phyloP scores from a whole-genome alignment of 2,113 vertebrate genomes.

The Montifringilla adamsi region DNA sequence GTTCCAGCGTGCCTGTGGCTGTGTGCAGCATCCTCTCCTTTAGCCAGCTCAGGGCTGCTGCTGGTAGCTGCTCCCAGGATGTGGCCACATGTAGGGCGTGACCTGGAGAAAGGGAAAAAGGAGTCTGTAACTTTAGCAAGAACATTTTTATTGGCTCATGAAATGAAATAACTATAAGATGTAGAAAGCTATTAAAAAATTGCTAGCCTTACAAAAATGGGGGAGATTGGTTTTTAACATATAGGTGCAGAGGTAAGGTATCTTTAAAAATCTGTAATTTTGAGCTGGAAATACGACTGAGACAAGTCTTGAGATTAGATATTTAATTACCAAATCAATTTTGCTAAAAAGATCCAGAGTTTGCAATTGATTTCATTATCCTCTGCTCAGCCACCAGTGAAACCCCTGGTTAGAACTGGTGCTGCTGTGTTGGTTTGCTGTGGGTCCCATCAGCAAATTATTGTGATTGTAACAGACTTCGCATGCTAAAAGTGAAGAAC shows the following conservation, averaged over 20 bases:
- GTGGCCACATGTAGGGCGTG: rapidly evolving
- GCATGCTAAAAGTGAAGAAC: not conserved
- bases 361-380: not conserved
- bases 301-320: not conserved
- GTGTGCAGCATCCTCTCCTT: not conserved
- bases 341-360: not conserved
- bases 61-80: not conserved
- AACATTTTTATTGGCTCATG: not conserved
- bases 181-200: not conserved
- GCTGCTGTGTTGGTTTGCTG: not conserved
- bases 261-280: not conserved
- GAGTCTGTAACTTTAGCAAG: not conserved
- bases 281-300: not conserved
- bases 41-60: not conserved
- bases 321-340: not conserved
- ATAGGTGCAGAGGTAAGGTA: not conserved
- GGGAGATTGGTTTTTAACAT: not conserved
- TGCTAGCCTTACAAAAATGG: not conserved
- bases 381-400: not conserved
- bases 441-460: not conserved
- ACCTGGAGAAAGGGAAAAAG: not conserved
- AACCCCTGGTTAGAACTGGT: not conserved
- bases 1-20: not conserved
- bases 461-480: not conserved
- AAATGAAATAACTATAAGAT: not conserved